Percentiles rank a stretch among this genome's conserved stretches.
Conservation (phyloP, 2,888 invertebrate species). For the Pomacea canaliculata region DNA sequence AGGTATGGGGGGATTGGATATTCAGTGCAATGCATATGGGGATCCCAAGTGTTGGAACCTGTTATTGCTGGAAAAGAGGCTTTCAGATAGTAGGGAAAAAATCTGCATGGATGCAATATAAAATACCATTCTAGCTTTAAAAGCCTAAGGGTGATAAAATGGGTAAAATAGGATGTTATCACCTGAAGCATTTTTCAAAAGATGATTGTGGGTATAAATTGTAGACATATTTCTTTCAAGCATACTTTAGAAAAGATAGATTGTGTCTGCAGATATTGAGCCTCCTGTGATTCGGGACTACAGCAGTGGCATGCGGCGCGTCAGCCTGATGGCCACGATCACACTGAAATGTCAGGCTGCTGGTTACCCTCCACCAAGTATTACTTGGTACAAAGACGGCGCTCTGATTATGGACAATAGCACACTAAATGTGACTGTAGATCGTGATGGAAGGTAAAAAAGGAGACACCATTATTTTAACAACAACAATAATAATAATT, state of each 20-base stretch:
- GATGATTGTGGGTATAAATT: not conserved
- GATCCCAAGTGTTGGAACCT: not conserved
- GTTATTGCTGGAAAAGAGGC: too few species aligned
- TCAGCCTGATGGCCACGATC: slow-evolving; percentile 24
- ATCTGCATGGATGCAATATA: too few species aligned
- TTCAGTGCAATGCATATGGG: not conserved
- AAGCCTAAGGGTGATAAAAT: too few species aligned
- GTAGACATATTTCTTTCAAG: too few species aligned
- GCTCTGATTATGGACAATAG: slow-evolving; percentile 31
- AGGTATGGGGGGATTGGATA: slow-evolving; percentile 13
- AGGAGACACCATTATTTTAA: not conserved
- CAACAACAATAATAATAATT: not conserved
- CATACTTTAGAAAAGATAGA: not conserved
- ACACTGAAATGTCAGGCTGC: slow-evolving; percentile 44
- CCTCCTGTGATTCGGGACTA: slow-evolving; percentile 28
- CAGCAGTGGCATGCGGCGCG: slow-evolving; percentile 29
- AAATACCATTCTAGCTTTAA: too few species aligned
- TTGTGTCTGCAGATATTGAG: slow-evolving; percentile 26
- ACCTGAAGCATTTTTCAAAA: too few species aligned
- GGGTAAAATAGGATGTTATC: too few species aligned
- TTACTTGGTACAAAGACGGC: slow-evolving; percentile 65
- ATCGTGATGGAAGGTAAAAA: slow-evolving; percentile 21
- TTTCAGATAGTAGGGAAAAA: too few species aligned
- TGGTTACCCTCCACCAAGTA: slow-evolving; percentile 47
- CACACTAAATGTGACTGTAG: slow-evolving; percentile 37